Base-by-base conservation (phyloP, 2,797 vertebrate genomes). In the Acanthiza pusilla region DNA sequence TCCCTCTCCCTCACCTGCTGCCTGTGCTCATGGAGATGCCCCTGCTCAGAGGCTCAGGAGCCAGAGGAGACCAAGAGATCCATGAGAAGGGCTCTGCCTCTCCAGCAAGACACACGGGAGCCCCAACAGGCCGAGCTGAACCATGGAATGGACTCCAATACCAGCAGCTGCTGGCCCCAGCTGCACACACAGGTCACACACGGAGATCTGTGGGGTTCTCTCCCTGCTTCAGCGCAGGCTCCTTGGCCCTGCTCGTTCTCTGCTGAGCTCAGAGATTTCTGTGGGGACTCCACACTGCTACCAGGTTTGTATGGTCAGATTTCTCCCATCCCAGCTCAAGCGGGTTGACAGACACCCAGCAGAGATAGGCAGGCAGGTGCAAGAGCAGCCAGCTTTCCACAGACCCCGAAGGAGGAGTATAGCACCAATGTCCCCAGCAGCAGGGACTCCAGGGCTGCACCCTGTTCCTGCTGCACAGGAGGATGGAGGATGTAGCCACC, bases 171-270 rank as follows among this genome's bases (percentile, higher is more conserved):
- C 57, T 27, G 55, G 48, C 62, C n/a, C 25, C 48, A 42, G 16
- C 21, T 9, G 0, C 17, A 66, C 21, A n/a, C 3, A 73, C n/a
- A 53, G 3, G 43, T 27, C 7, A 2, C 42, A 16, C 50, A 68
- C 0, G 0, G 55, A 23, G 15, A 30, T 27, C 53, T 4, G 5
- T 27, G 36, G 75, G n/a, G 55, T 30, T 75, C 47, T 43, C 32
- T 40, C 21, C 19, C 26, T 3, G 2, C 9, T 47, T 26, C 0
- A 0, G 71, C 0, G 0, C 34, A 75, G 62, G 27, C 32, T 29
- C 60, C 0, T 0, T 2, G 12, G 57, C 34, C 38, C 70, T 61
- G 38, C 27, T 65, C 13, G 0, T 48, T 30, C 32, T 48, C 76
- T 67, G 45, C 15, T 19, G 45, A 93, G 65, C 61, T 34, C 23